These are phyloP conservation scores for Hippocampus abdominalis DNA, from an alignment of 2,113 vertebrate genomes.

Conservation along the genomic window DNA sequence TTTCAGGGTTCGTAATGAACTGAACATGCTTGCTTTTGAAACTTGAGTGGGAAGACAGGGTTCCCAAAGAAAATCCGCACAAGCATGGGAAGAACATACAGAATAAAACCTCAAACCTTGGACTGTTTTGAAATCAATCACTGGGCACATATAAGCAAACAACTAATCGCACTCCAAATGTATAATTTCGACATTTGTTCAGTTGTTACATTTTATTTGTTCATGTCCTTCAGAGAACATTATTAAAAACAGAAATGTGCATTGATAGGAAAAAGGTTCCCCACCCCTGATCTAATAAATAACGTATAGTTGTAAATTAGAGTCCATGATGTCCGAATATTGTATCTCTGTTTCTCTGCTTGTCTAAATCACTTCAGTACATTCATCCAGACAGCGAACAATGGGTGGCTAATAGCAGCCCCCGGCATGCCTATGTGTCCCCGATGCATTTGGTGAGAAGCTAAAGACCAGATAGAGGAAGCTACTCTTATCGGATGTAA, in stretches of 20 bases:
- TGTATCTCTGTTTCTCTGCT: conserved; percentile 14
- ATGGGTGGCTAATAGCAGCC: conserved; percentile 52
- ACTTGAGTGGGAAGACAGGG: no score
- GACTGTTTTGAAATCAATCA: not conserved
- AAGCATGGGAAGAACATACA: no score
- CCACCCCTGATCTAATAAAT: not conserved
- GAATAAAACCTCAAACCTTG: no score
- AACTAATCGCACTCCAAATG: not conserved
- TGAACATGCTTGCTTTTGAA: no score
- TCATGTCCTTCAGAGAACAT: not conserved
- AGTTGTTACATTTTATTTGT: not conserved
- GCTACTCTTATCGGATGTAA: not conserved
- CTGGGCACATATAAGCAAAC: not conserved
- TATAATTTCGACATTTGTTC: not conserved
- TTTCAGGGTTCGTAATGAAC: no score
- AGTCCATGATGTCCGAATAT: not conserved
- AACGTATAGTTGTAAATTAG: not conserved
- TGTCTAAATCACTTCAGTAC: conserved; percentile 25
- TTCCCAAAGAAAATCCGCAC: no score
- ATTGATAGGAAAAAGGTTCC: conserved; percentile 5
- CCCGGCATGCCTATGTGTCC: conserved; percentile 19
- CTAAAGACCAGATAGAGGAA: conserved; percentile 1
- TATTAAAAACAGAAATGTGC: conserved; percentile 1
- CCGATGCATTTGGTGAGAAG: conserved; percentile 30
- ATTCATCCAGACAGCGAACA: conserved; percentile 47